These are phyloP conservation scores for Meteorus sp. DNA, from an alignment of 1,140 invertebrate genomes.

Conservation along the genomic window DNA sequence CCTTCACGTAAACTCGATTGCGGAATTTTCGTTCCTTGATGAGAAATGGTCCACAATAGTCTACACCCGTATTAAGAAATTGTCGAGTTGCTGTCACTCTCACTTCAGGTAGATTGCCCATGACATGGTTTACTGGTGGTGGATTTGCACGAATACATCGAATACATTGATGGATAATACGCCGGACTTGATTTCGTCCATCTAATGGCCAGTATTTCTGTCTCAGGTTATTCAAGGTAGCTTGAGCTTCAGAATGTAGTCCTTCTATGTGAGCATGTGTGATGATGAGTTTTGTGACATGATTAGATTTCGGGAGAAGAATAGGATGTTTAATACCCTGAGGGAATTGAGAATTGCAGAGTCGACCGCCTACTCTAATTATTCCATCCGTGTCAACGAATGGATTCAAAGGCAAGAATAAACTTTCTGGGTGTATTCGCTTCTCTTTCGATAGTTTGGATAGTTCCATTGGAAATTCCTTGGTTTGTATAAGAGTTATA, in stretches of 20 bases:
- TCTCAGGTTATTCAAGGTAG: slow-evolving; percentile 14
- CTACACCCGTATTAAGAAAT: slow-evolving; percentile 41
- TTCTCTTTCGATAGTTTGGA: background rate
- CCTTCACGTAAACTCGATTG: slow-evolving; percentile 33
- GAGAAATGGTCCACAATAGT: slow-evolving; percentile 41
- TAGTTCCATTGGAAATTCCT: slow-evolving; percentile 5
- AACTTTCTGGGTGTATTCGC: background rate
- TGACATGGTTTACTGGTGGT: slow-evolving; percentile 26
- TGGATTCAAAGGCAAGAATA: slow-evolving; percentile 16
- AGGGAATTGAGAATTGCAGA: slow-evolving; percentile 6
- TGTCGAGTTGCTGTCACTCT: slow-evolving; percentile 34
- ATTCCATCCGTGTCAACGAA: slow-evolving; percentile 36
- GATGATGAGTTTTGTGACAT: slow-evolving; percentile 3
- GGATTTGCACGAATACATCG: slow-evolving; percentile 26
- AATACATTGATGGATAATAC: slow-evolving; percentile 23
- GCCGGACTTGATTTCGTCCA: slow-evolving; percentile 15
- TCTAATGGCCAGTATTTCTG: slow-evolving; percentile 25
- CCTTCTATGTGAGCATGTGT: slow-evolving; percentile 4
- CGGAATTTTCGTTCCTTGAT: slow-evolving; percentile 31
- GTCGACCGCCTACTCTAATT: slow-evolving; percentile 37
- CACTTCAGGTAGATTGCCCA: slow-evolving; percentile 38
- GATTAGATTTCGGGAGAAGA: slow-evolving; percentile 26
- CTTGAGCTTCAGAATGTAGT: slow-evolving; percentile 17
- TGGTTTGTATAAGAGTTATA: slow-evolving; percentile 2
- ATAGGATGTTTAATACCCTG: slow-evolving; percentile 16